phyloP scores from a whole-genome alignment of 2,113 vertebrate species.

The Lichenostomus cassidix region DNA sequence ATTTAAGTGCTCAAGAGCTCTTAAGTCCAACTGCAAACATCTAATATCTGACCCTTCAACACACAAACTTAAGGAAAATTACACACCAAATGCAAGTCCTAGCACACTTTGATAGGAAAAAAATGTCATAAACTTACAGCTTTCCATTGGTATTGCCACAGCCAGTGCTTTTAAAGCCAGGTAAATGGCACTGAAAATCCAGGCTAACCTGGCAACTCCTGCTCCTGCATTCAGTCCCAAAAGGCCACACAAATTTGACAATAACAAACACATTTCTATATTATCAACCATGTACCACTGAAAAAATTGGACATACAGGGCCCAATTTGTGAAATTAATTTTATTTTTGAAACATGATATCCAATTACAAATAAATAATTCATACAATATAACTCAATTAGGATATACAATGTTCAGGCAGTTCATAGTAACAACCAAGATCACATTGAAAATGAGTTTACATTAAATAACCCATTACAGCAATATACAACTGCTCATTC shows the following conservation, averaged over 20 bases:
- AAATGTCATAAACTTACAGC: background rate
- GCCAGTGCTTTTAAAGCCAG: background rate
- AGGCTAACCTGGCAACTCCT: background rate
- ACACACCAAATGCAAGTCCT: background rate
- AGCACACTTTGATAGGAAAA: background rate
- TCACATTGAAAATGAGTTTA: slow-evolving; percentile 46
- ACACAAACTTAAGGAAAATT: background rate
- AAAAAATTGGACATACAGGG: background rate
- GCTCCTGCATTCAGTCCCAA: background rate
- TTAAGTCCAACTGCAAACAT: background rate
- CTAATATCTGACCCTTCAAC: background rate
- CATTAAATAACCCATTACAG: slow-evolving; percentile 65
- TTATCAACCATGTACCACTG: background rate
- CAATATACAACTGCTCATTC: slow-evolving; percentile 65
- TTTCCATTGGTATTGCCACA: background rate
- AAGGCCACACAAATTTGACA: background rate
- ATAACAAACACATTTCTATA: background rate
- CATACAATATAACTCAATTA: slow-evolving; percentile 73
- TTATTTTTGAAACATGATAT: slow-evolving; percentile 75
- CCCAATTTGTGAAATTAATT: slow-evolving; percentile 54
- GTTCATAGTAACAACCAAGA: slow-evolving; percentile 60
- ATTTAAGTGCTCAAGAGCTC: background rate
- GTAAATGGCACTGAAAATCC: background rate
- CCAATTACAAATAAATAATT: slow-evolving; percentile 83
- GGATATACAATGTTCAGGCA: slow-evolving; percentile 63